Base-by-base conservation (phyloP, 35 echinoderm and acorn worm species). In the Diadema setosum region DNA sequence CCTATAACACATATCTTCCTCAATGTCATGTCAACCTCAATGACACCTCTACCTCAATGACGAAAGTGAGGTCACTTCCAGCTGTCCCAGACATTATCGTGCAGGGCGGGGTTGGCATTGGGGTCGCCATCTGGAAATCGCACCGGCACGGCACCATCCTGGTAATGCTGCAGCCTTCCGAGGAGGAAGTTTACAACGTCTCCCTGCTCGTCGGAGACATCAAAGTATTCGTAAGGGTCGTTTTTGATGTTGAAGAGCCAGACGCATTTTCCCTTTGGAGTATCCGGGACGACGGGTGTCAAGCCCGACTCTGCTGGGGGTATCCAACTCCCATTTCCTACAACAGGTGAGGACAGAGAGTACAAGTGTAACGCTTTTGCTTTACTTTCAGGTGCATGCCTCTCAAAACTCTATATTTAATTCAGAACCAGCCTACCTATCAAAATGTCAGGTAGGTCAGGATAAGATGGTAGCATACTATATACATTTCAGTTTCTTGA, bases 171-270 rank as follows among this genome's bases (percentile, higher is more conserved):
- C 18, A 97, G 73, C 9, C 95, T 63, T 7, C 42, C 60, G 5
- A 86, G 56, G 4, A 97, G 76, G 42, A 82, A 35, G 37, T 81
- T 65, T 20, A 93, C 91, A 21, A 59, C 90, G 18, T 97, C 95
- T 2, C 70, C 63, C 46, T 81, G 9, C 29, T 23, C 42, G 2
- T 86, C 87, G 33, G 95, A 93, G 45, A 97, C 41, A 46, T 97
- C 91, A 83, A 46, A 65, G 23, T 90, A 86, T 46, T 97, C 95
- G 16, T 90, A 39, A 43, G 95, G 95, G 41, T 97, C 95, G 33
- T 97, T 82, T 35, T 27, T 70, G 21, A 97, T 97, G 50, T 97
- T 97, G 78, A 93, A 97, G 9, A 97, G 52, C 87, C 86, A 93
- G n/a, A 97, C 17, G 21, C 67, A 39, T 81, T 97, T 93, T 29